Evolutionary conservation across 2,797 vertebrate genomes (phyloP), one percentile per base, ranked within the genome.

Genomic region (Cynodonichthys magdalenae): DNA sequence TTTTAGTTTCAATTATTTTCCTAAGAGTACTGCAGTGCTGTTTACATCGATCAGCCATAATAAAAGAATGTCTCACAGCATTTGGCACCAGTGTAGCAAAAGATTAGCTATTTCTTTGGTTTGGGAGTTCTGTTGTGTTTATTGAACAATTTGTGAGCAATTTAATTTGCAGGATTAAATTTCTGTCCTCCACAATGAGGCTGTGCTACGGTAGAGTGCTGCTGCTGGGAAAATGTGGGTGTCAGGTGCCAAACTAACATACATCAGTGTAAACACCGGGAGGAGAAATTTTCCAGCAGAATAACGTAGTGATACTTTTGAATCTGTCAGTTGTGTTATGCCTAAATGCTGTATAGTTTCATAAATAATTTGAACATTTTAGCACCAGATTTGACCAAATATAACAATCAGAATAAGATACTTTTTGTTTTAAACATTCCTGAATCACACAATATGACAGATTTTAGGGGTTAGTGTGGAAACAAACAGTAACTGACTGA

Each of bases 11-110:
- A 49, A 55, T 12, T 34, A n/a, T 27, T 44, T 41, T 28, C 41
- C 63, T 27, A 50, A 24, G 46, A 59, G 53, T 15, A 53, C 79
- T 82, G 84, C 84, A 89, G 87, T 80, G 77, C 36, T 50, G 42
- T 62, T 69, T 63, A 50, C 28, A 10, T 15, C 19, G n/a, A 17
- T 59, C 15, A 34, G 29, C 15, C 29, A 48, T 11, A 47, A 34
- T n/a, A 47, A n/a, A 28, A 56, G 6, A 11, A 44, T 1, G 11
- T 6, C 14, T 20, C 15, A 27, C 17, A 11, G 9, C 34, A 39
- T 39, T 11, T 39, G 36, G 36, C 3, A 14, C 36, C 36, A 39
- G 36, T 11, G 11, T 12, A 39, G 36, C 11, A 34, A 34, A 8
- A 34, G 5, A 34, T 34, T 34, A 0, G 3, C 12, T 39, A 3